These are phyloP conservation scores for Procapra przewalskii DNA, from an alignment of 2,113 vertebrate species.

Conservation along the genomic window DNA sequence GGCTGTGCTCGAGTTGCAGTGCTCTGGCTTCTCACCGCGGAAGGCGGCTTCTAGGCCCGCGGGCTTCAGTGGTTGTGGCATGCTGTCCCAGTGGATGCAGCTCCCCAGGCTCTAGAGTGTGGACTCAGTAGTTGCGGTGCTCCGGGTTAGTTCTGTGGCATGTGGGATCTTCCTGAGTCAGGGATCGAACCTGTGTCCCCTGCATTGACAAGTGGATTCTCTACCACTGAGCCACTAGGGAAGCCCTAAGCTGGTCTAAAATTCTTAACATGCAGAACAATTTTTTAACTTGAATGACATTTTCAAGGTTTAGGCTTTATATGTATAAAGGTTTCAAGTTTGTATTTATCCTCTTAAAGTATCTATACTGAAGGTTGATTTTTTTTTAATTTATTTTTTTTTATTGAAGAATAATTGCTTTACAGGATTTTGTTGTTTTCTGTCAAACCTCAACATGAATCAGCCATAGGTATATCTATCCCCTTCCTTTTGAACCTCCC, in stretches of 20 bases:
- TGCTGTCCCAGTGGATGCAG: neutral
- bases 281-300: neutral
- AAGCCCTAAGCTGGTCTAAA: neutral
- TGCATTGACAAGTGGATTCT: neutral
- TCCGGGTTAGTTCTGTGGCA: neutral
- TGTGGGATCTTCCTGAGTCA: neutral
- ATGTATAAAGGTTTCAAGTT: neutral
- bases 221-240: neutral
- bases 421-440: neutral
- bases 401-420: neutral
- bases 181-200: neutral
- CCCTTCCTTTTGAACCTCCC: neutral
- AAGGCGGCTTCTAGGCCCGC: neutral
- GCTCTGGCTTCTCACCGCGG: neutral
- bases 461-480: neutral
- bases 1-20: neutral
- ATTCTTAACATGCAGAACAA: neutral
- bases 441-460: neutral
- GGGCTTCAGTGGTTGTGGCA: neutral
- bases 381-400: neutral
- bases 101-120: neutral
- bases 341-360: slow-evolving; percentile 11
- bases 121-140: neutral
- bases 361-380: neutral
- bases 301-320: slow-evolving; percentile 7